Base-by-base conservation (phyloP, 2,888 invertebrate species). In the Drosophila differens region DNA sequence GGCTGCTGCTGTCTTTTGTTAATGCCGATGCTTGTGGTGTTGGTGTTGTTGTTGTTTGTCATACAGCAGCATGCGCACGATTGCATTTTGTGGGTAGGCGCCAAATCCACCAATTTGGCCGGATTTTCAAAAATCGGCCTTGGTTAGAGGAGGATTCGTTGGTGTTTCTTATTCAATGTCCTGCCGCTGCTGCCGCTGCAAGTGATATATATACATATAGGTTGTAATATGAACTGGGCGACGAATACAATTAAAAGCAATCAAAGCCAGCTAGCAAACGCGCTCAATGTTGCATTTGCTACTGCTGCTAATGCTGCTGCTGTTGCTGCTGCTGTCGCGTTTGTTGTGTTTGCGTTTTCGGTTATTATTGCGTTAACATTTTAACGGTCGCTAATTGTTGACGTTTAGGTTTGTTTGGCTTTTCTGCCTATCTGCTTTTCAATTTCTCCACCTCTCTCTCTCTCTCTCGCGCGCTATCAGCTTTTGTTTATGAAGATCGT, bases 61-160 rank as follows among this genome's bases (percentile, higher is more conserved):
- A 77, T 82, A 82, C 85, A 88, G 85, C 81, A 75, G 74, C 83
- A 76, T 85, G 82, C 91, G 89, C 83, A 83, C 77, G 91, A 87
- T 91, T 83, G 90, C 92, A 92, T 92, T 92, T 92, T 92, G 92
- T 87, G 85, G 72, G 39, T 81, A 62, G 74, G 69, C 74, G 87
- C 82, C 72, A 74, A 81, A 81, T 78, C 69, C 76, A 85, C 76
- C 81, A 84, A 86, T 82, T 72, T 72, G 83, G 70, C 81, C 81
- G 68, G 78, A 71, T 67, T 65, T 65, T 39, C 28, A 65, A 67
- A 72, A 80, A 62, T 80, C 81, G 76, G 81, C 82, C 82, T 89
- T 84, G 74, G 83, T 51, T 75, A 71, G 47, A 47, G 57, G 57
- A 57, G 74, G 71, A 73, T 74, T 53, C 54, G 58, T 67, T 58